Percentiles rank a stretch among this genome's conserved stretches.
Evolutionary conservation across 2,113 vertebrate species (phyloP).

Genomic region (Neogobius melanostomus): DNA sequence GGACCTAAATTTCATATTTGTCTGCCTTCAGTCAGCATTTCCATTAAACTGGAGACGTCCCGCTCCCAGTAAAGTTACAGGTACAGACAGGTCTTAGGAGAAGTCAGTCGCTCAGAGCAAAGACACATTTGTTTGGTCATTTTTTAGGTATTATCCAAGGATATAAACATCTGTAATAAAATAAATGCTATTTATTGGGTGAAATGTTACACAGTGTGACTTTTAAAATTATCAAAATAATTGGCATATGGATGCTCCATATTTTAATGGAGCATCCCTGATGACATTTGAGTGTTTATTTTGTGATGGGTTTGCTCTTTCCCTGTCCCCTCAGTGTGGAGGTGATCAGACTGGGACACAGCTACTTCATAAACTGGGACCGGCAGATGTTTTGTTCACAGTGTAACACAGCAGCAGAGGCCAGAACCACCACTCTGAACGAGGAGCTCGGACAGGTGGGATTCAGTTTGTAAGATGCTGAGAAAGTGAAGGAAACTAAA

Average conservation of each 20-base stretch:
- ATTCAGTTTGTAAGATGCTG: not conserved
- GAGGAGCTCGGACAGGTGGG: slow-evolving; percentile 93
- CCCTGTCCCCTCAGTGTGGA: slow-evolving; percentile 81
- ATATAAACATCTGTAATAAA: no score
- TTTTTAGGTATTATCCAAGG: no score
- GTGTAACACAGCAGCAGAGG: slow-evolving; percentile 83
- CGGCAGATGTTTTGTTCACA: slow-evolving; percentile 88
- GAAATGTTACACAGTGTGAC: not conserved
- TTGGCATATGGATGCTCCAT: no score
- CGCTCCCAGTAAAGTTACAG: no score
- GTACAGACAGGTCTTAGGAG: no score
- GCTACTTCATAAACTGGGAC: slow-evolving; percentile 98
- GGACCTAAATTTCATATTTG: no score
- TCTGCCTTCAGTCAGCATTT: no score
- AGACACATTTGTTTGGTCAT: no score
- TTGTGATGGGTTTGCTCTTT: slow-evolving; percentile 8
- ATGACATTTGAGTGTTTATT: not conserved
- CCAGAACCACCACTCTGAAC: slow-evolving; percentile 89
- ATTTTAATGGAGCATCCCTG: no score
- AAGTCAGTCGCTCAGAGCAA: no score
- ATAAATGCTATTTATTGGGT: no score
- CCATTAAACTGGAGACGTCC: no score
- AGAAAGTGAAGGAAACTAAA: not conserved
- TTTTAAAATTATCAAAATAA: not conserved
- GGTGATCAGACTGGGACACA: slow-evolving; percentile 92